phyloP scores from a whole-genome alignment of 2,113 vertebrate species.

The Emydocephalus ijimae region DNA sequence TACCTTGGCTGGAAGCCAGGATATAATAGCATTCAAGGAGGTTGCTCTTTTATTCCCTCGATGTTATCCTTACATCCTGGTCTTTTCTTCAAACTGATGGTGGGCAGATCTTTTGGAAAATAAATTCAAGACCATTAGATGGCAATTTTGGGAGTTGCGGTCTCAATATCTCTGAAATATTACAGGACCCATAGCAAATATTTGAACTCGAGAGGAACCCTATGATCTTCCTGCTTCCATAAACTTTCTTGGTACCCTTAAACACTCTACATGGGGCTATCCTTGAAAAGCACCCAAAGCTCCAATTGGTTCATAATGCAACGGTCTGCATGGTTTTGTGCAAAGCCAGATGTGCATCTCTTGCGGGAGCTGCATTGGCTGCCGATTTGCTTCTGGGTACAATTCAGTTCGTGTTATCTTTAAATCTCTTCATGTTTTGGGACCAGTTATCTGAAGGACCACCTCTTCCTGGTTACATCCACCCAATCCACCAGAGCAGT shows the following conservation, averaged over 20 bases:
- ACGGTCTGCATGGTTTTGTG: too few relatives aligned
- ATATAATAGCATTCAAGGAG: not conserved
- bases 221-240: not conserved
- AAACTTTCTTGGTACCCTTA: not conserved
- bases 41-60: not conserved
- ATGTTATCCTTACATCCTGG: not conserved
- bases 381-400: too few relatives aligned
- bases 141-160: not conserved
- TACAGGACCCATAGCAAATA: not conserved
- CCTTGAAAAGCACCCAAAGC: not conserved
- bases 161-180: not conserved
- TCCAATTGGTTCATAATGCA: not conserved
- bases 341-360: too few relatives aligned
- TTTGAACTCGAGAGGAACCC: not conserved
- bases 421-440: too few relatives aligned
- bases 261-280: not conserved
- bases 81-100: not conserved
- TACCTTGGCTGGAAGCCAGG: conserved; percentile 4
- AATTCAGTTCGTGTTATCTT: too few relatives aligned
- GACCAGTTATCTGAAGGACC: too few relatives aligned
- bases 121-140: not conserved
- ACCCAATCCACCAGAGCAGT: too few relatives aligned
- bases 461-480: too few relatives aligned
- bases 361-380: too few relatives aligned
- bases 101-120: not conserved